A percentile compares a stretch with the other conserved stretches of the same genome.
These are phyloP conservation scores for Carassius auratus DNA, from an alignment of 2,113 vertebrate species.

Conservation along the genomic window DNA sequence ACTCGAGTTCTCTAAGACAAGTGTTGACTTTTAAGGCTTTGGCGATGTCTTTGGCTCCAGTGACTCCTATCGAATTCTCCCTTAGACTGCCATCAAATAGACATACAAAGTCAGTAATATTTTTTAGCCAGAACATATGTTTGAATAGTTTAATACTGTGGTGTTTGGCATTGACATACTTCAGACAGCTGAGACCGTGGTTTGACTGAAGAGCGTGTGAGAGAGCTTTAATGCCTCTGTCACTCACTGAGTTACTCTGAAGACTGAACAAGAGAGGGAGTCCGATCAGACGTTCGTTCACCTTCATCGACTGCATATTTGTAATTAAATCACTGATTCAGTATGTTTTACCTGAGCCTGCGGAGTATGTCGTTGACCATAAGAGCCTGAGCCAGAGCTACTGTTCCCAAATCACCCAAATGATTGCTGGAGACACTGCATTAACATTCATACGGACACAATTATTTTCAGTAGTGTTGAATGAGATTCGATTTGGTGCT, in stretches of 20 bases:
- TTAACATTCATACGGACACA: constrained; percentile 15
- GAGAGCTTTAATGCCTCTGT: constrained; percentile 81
- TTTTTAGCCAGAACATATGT: neutral
- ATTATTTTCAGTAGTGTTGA: neutral
- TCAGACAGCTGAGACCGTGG: constrained; percentile 82
- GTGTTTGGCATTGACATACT: constrained; percentile 73
- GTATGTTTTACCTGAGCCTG: constrained; percentile 81
- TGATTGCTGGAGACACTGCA: constrained; percentile 88
- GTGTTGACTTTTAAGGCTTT: constrained; percentile 79
- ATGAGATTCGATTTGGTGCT: neutral
- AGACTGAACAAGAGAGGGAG: constrained; percentile 73
- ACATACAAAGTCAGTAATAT: constrained; percentile 22
- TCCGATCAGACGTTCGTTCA: too few relatives aligned
- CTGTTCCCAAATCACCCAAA: constrained; percentile 82
- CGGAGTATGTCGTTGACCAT: constrained; percentile 83
- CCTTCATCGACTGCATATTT: neutral
- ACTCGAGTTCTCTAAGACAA: constrained; percentile 87
- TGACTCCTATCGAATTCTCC: constrained; percentile 92
- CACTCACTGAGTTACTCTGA: constrained; percentile 95
- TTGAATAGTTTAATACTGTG: neutral
- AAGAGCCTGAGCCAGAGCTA: constrained; percentile 85
- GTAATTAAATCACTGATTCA: neutral
- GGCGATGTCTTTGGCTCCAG: constrained; percentile 85
- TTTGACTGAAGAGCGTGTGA: constrained; percentile 83
- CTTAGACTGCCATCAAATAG: constrained; percentile 77